Conservation (phyloP, 2,113 vertebrate genomes). For the Tupaia chinensis region DNA sequence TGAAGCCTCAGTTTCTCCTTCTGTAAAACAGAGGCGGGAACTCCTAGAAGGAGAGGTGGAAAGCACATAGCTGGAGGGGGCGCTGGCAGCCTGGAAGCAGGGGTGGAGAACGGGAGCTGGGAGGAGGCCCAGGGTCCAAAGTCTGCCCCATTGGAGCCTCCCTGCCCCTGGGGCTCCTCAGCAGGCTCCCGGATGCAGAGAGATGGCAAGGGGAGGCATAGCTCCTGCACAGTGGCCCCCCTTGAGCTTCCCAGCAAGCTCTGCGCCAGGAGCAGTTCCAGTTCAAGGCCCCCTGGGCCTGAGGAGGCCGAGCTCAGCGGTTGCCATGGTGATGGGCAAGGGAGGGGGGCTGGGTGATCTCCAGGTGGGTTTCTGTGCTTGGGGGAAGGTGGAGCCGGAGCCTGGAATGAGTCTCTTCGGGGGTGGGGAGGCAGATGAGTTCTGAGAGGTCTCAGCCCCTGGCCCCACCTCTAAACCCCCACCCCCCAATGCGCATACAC, state of each 20-base stretch:
- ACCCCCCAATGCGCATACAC: no score
- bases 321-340: constrained; percentile 71
- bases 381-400: not conserved
- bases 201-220: not conserved
- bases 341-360: not conserved
- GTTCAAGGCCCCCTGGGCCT: constrained; percentile 72
- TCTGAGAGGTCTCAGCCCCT: not conserved
- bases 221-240: not conserved
- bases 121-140: constrained; percentile 43
- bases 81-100: not conserved
- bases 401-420: not conserved
- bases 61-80: not conserved
- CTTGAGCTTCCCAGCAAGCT: not conserved
- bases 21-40: not conserved
- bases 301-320: constrained; percentile 51
- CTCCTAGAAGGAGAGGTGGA: not conserved
- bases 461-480: not conserved
- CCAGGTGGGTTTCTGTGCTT: constrained; percentile 35
- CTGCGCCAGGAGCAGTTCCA: constrained; percentile 52
- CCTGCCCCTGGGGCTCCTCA: not conserved
- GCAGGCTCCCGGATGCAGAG: not conserved
- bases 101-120: not conserved
- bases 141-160: not conserved
- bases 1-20: constrained; percentile 29
- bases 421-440: not conserved